phyloP scores from a whole-genome alignment of 2,888 invertebrate species.

The Lasioglossum vierecki region DNA sequence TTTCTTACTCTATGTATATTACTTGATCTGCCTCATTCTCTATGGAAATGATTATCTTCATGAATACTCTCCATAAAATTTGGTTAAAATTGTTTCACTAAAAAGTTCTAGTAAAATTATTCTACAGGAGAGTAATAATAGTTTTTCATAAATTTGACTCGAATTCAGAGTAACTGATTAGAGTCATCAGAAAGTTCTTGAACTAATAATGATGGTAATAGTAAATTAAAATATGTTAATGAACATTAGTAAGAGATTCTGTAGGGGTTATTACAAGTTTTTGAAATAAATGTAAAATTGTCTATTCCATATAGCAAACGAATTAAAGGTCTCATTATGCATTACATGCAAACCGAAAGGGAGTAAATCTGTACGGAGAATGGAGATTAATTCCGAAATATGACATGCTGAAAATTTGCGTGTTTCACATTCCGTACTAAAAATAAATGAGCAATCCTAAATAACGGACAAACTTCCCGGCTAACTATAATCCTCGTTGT shows the following conservation, averaged over 20 bases:
- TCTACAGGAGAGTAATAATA: not conserved
- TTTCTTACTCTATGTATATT: not conserved
- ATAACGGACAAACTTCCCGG: not conserved
- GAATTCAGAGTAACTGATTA: not conserved
- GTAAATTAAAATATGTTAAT: not conserved
- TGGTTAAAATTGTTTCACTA: not conserved
- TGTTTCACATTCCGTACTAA: not conserved
- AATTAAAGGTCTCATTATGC: not conserved
- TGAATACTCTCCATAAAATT: not conserved
- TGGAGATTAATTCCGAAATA: not conserved
- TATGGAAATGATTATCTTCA: slow-evolving; percentile 1
- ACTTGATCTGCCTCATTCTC: not conserved
- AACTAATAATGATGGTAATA: not conserved
- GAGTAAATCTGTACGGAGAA: not conserved
- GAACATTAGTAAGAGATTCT: not conserved
- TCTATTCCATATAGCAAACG: not conserved
- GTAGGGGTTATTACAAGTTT: too few species aligned
- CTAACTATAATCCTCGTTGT: not conserved
- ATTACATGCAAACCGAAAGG: too few species aligned
- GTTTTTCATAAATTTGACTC: not conserved
- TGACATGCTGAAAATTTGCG: too few species aligned
- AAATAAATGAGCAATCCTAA: not conserved
- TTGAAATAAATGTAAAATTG: not conserved
- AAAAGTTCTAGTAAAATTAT: not conserved
- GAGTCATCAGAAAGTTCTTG: not conserved